A percentile compares a stretch with the other conserved stretches of the same genome.
Conservation (phyloP, 2,888 invertebrate species). For the Cyclophora albipunctata region DNA sequence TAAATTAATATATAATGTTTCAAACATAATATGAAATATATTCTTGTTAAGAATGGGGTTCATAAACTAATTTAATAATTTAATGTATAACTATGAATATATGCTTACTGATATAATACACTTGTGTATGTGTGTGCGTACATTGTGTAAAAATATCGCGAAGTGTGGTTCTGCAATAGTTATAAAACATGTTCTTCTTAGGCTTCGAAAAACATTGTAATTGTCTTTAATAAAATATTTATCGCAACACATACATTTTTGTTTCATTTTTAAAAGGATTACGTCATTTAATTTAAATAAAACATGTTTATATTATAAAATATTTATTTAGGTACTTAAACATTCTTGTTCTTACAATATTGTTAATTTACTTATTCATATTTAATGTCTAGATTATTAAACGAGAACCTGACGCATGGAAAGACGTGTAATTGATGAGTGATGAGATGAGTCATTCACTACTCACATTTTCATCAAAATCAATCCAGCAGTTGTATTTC, state of each 20-base stretch:
- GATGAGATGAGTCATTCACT: too few species aligned
- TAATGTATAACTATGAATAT: conserved; percentile 55
- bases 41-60: conserved; percentile 52
- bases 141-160: conserved; percentile 45
- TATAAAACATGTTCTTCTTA: conserved; percentile 55
- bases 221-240: conserved; percentile 70
- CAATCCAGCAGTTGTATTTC: too few species aligned
- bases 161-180: conserved; percentile 53
- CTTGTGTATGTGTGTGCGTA: conserved; percentile 44
- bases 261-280: conserved; percentile 14
- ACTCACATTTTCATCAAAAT: too few species aligned
- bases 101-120: conserved; percentile 45
- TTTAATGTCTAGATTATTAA: too few species aligned
- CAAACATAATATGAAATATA: conserved; percentile 33
- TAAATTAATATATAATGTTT: conserved; percentile 52
- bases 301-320: conserved; percentile 20
- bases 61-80: conserved; percentile 49
- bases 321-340: conserved; percentile 15
- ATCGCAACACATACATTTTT: conserved; percentile 50
- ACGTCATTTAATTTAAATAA: too few species aligned
- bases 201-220: conserved; percentile 66
- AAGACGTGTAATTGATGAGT: too few species aligned
- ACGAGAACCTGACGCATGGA: too few species aligned
- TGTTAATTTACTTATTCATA: too few species aligned
- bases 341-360: too few species aligned